Evolutionary conservation across 1,140 invertebrate genomes (phyloP), one percentile per base, ranked within the genome.

Genomic region (Matsumurasca onukii): DNA sequence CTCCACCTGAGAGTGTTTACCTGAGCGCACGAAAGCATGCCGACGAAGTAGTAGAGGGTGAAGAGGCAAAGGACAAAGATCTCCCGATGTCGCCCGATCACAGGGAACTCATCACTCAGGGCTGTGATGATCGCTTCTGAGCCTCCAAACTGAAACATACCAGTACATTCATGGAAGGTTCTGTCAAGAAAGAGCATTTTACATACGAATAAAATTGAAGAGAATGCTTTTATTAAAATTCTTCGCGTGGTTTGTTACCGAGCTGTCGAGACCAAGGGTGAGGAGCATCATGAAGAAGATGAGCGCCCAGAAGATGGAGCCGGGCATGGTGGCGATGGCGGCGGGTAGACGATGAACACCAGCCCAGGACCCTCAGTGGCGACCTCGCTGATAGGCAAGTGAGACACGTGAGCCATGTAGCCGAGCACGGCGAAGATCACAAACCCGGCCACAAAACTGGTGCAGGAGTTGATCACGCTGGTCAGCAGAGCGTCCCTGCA

Each of bases 121-220:
- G 95, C 97, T 13, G 97, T 99, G 73, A 99, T 98, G 61, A 99
- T 97, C 0, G 97, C 97, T 82, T 98, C 97, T 0, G 96, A 98
- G 24, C 97, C 97, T n/a, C 97, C 97, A 81, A 99, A 99, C 96
- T 98, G 80, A 24, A 82, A 82, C 71, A 70, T 73, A n/a, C n/a
- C n/a, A n/a, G n/a, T n/a, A n/a, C n/a, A n/a, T n/a, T n/a, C n/a
- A n/a, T n/a, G n/a, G n/a, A n/a, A n/a, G n/a, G n/a, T n/a, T n/a
- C n/a, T n/a, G n/a, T n/a, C n/a, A n/a, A n/a, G n/a, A n/a, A n/a
- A n/a, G n/a, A n/a, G n/a, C n/a, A n/a, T n/a, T n/a, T n/a, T n/a
- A n/a, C n/a, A n/a, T n/a, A n/a, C n/a, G n/a, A n/a, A n/a, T n/a
- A n/a, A n/a, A n/a, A n/a, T n/a, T n/a, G n/a, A n/a, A n/a, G n/a